A percentile compares a stretch with the other conserved stretches of the same genome.
These are phyloP conservation scores for Norana najaformis DNA, from an alignment of 2,888 invertebrate species.

Conservation along the genomic window DNA sequence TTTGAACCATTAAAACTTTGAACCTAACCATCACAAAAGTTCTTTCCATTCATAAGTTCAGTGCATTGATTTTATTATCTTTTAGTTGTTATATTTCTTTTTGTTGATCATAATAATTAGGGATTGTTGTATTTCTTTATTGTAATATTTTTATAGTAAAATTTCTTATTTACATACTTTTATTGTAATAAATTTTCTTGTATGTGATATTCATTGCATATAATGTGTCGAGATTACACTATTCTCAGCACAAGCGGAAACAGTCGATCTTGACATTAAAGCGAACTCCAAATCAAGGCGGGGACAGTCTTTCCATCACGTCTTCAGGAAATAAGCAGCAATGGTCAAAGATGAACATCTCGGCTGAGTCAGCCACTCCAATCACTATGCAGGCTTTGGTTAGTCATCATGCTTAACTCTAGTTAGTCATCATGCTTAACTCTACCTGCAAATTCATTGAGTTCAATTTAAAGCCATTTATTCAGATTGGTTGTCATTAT, in stretches of 20 bases:
- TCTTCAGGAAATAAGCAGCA: neutral
- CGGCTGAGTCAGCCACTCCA: neutral
- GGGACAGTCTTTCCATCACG: constrained; percentile 7
- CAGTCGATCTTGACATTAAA: constrained; percentile 10
- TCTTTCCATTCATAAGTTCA: neutral
- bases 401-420: neutral
- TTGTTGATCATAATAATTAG: neutral
- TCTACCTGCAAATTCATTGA: neutral
- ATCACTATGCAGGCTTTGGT: neutral
- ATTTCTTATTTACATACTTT: neutral
- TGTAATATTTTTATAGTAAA: neutral
- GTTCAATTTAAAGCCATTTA: neutral
- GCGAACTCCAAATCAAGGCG: neutral
- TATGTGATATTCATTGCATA: neutral
- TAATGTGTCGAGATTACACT: neutral
- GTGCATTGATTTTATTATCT: neutral
- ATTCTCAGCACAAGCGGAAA: neutral
- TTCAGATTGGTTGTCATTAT: neutral
- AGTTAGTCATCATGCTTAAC: too few relatives aligned
- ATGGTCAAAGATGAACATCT: constrained; percentile 8
- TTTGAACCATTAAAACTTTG: neutral
- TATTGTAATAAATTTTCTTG: neutral
- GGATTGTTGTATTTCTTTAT: neutral
- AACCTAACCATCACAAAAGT: neutral
- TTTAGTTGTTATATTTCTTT: neutral